phyloP scores from a whole-genome alignment of 2,797 vertebrate species.

The Coregonus suidteri region DNA sequence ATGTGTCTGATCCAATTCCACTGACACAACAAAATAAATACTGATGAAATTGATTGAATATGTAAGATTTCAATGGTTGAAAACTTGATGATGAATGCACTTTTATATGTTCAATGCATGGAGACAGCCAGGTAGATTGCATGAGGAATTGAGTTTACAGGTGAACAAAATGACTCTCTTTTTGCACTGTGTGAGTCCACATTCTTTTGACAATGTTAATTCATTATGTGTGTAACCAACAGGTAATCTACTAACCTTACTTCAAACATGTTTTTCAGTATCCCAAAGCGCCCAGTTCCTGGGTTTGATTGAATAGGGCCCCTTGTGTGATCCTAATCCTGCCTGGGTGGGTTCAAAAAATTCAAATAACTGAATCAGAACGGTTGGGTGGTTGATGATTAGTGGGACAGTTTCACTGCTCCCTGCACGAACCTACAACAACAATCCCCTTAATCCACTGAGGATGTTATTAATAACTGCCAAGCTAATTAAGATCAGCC shows the following conservation, averaged over 20 bases:
- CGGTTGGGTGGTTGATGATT: not conserved
- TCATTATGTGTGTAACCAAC: not conserved
- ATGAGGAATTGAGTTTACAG: not conserved
- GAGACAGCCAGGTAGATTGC: not conserved
- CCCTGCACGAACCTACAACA: slow-evolving; percentile 61
- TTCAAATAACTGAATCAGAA: slow-evolving; percentile 5
- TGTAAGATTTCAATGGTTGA: slow-evolving; percentile 45
- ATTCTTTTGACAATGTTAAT: not conserved
- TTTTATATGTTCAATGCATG: not conserved
- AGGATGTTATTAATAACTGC: slow-evolving; percentile 84
- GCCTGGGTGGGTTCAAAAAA: slow-evolving; percentile 1
- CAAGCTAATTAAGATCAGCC: slow-evolving; percentile 85
- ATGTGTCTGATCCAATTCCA: slow-evolving; percentile 70
- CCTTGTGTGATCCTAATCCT: slow-evolving; percentile 5
- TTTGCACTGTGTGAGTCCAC: not conserved
- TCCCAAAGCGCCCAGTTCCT: slow-evolving; percentile 19
- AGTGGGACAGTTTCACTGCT: slow-evolving; percentile 49
- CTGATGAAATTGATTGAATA: slow-evolving; percentile 57
- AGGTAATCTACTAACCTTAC: not conserved
- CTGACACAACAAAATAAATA: slow-evolving; percentile 66
- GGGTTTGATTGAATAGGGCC: slow-evolving; percentile 21
- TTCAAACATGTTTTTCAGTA: slow-evolving; percentile 4
- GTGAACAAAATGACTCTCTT: not conserved
- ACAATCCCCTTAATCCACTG: slow-evolving; percentile 70
- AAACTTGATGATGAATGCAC: slow-evolving; percentile 1